phyloP scores from a whole-genome alignment of 2,888 invertebrate species.

The Tipula helvola region DNA sequence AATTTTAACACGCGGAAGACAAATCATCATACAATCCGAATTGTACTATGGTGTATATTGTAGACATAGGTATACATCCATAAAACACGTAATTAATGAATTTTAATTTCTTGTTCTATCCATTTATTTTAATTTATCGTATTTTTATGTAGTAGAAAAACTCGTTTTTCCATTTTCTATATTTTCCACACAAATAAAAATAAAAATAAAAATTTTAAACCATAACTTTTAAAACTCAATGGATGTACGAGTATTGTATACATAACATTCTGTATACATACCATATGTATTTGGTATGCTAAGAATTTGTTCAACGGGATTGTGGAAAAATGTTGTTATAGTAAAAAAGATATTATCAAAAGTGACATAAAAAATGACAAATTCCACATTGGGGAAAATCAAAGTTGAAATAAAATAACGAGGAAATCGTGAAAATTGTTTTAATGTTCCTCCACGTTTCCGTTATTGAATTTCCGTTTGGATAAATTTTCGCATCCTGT shows the following conservation, averaged over 20 bases:
- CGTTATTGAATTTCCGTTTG: not conserved
- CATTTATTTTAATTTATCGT: not conserved
- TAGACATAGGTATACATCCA: not conserved
- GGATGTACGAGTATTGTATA: no score
- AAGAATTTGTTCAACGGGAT: not conserved
- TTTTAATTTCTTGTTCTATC: not conserved
- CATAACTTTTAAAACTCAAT: no score
- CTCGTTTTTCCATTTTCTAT: not conserved
- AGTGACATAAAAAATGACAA: not conserved
- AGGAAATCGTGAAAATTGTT: not conserved
- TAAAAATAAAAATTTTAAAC: not conserved
- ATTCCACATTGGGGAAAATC: not conserved
- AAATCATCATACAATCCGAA: not conserved
- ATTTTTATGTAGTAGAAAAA: not conserved
- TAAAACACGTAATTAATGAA: slow-evolving; percentile 4
- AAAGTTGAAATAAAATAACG: not conserved
- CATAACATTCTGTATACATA: no score
- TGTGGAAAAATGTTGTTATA: not conserved
- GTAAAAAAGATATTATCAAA: not conserved
- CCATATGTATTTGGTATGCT: not conserved
- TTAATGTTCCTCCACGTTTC: not conserved
- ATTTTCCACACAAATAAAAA: not conserved
- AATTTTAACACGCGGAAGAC: not conserved
- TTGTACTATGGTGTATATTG: not conserved
- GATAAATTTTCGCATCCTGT: not conserved